These are phyloP conservation scores for Tachuris rubrigastra DNA, from an alignment of 2,113 vertebrate genomes.

Conservation along the genomic window DNA sequence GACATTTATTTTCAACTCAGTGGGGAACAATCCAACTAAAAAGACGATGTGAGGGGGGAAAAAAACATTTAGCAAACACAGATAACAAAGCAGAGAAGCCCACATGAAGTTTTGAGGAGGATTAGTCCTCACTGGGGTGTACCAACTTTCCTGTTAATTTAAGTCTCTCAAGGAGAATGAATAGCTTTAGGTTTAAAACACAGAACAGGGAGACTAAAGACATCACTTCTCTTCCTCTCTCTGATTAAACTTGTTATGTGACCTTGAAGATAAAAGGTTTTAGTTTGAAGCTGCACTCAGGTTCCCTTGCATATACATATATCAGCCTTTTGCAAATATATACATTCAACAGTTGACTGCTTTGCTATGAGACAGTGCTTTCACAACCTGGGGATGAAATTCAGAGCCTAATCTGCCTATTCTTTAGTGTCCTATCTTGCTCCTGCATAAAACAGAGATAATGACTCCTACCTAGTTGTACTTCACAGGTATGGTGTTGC, in stretches of 20 bases:
- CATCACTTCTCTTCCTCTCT: background rate
- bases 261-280: slow-evolving; percentile 10
- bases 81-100: background rate
- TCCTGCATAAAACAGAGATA: background rate
- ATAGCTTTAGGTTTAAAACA: background rate
- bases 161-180: background rate
- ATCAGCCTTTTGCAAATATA: background rate
- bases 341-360: background rate
- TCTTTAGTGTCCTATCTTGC: background rate
- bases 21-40: background rate
- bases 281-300: background rate
- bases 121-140: slow-evolving; percentile 21
- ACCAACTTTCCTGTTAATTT: slow-evolving; percentile 4
- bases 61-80: background rate
- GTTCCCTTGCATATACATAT: background rate
- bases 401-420: background rate
- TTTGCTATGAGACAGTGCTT: background rate
- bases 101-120: background rate
- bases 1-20: slow-evolving; percentile 22
- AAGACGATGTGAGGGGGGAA: background rate
- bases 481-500: background rate
- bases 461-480: background rate
- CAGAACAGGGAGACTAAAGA: background rate
- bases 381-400: background rate
- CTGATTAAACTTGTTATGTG: background rate